Evolutionary conservation across 1,140 invertebrate species (phyloP).

Genomic region (Drosophila pectinifera): DNA sequence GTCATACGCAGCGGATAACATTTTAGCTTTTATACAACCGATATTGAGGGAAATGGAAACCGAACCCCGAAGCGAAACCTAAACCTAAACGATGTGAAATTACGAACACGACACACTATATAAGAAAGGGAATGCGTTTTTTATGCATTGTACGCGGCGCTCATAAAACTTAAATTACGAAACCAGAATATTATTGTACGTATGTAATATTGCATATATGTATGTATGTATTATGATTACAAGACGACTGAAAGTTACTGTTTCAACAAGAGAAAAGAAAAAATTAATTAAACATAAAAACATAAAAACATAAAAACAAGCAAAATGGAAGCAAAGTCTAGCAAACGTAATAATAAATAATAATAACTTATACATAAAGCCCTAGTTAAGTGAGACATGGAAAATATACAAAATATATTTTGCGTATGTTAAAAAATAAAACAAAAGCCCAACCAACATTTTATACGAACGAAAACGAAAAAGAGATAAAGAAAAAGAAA

Average conservation of each 20-base stretch:
- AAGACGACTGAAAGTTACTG: constrained; percentile 82
- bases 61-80: constrained; percentile 5
- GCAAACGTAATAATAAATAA: constrained; percentile 69
- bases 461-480: constrained; percentile 52
- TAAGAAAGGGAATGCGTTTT: constrained; percentile 74
- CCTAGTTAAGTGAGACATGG: constrained; percentile 54
- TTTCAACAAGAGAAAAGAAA: constrained; percentile 62
- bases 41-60: constrained; percentile 41
- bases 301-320: constrained; percentile 8
- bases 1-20: constrained; percentile 68
- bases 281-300: constrained; percentile 14
- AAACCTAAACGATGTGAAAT: constrained; percentile 23
- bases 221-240: constrained; percentile 81
- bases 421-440: constrained; percentile 69
- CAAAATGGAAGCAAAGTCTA: constrained; percentile 51
- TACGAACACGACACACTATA: constrained; percentile 77
- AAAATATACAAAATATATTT: constrained; percentile 80
- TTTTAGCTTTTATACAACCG: constrained; percentile 78
- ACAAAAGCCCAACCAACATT: constrained; percentile 60
- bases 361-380: constrained; percentile 63
- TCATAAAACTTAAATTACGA: constrained; percentile 65
- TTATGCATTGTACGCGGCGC: constrained; percentile 75
- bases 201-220: constrained; percentile 70
- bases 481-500: constrained; percentile 8
- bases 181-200: constrained; percentile 65